Evolutionary conservation across 2,113 vertebrate species (phyloP).

Genomic region (Rhinolophus ferrumequinum): DNA sequence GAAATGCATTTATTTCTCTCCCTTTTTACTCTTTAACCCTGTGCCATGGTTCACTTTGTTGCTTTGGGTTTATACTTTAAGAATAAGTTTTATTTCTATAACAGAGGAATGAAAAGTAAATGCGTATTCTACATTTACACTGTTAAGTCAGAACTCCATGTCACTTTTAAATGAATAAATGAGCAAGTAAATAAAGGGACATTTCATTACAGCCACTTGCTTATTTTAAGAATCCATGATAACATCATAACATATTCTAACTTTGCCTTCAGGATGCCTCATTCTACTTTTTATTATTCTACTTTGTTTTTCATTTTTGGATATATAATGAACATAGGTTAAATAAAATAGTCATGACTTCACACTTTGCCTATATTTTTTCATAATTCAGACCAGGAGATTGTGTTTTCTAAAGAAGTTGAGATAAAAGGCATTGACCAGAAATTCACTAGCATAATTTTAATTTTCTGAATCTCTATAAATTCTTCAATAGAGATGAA

Average conservation of each 20-base stretch:
- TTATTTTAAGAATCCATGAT: neutral
- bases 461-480: constrained; percentile 74
- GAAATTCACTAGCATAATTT: constrained; percentile 62
- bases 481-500: constrained; percentile 65
- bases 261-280: neutral
- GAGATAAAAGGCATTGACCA: constrained; percentile 66
- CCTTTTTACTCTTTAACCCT: neutral
- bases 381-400: constrained; percentile 67
- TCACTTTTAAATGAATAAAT: neutral
- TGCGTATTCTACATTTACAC: neutral
- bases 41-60: neutral
- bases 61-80: neutral
- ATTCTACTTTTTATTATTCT: neutral
- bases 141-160: neutral
- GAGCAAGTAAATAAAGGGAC: neutral
- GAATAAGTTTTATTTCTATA: neutral
- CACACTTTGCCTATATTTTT: constrained; percentile 52
- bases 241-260: neutral
- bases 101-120: neutral
- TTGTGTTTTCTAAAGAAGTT: constrained; percentile 66
- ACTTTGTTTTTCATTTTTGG: neutral
- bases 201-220: neutral
- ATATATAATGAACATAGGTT: neutral
- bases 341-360: neutral
- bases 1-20: neutral